Evolutionary conservation across 2,888 invertebrate species (phyloP), one percentile per base, ranked within the genome.

Genomic region (Drosophila acutilabella): DNA sequence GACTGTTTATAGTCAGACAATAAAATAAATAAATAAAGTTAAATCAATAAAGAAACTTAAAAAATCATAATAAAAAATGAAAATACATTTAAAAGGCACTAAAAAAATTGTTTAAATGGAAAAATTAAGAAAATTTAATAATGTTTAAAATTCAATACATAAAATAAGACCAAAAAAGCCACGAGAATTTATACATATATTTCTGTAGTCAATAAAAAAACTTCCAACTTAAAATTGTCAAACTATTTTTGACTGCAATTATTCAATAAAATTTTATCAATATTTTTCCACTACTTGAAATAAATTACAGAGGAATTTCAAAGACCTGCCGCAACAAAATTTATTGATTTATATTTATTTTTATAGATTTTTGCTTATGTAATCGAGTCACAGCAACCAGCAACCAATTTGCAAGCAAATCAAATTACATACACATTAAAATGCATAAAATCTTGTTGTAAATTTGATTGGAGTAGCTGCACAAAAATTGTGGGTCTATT

Each of bases 371-470:
- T 66, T 42, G 54, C 66, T 75, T 84, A 78, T 78, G 75, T 67
- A 87, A 87, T 73, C 78, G 47, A 74, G 70, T 78, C 81, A 84
- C 1, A 30, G 30, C 30, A 30, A 30, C 30, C 13, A 60, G 87
- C 79, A 74, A 62, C 69, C 62, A 84, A 81, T 84, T 84, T 74
- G 79, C 81, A 74, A 71, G 53, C 52, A 75, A 84, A 78, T 81
- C 71, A 78, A 78, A 87, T 81, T 72, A 64, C 75, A 65, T 53
- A 71, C 53, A 72, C 71, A 74, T 69, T 64, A 66, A 82, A 72
- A 72, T 65, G 57, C 60, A 64, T 13, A 53, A 61, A 44, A 33
- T 72, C 23, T 53, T 65, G 75, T 45, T 47, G 41, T 47, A 62
- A 71, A 73, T 64, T 47, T 61, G 67, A 64, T 70, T 76, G 67